Base-by-base conservation (phyloP, 2,888 invertebrate species). In the Malacosoma neustria region DNA sequence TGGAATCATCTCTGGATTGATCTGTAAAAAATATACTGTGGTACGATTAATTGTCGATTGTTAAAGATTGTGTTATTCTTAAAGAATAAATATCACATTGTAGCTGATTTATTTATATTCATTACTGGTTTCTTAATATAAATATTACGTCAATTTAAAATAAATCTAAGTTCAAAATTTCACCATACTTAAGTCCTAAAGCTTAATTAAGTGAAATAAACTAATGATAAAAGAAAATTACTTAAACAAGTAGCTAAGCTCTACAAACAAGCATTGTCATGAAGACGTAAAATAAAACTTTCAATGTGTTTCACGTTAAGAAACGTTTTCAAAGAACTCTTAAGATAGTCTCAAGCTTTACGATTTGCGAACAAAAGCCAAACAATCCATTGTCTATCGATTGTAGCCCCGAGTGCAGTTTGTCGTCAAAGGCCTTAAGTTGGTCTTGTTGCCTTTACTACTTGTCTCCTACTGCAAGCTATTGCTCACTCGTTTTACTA, bases 321-420 rank as follows among this genome's bases (percentile, higher is more conserved):
- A 61, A 61, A 63, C 57, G 52, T 58, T 65, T 59, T 67, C 70
- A 70, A 75, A 74, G 72, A 69, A 70, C 57, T 69, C 50, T 52
- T 62, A 62, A 70, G 66, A 63, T 61, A 61, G 58, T 59, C 49
- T 44, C 45, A 48, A 67, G 66, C 65, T 79, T 69, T 73, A 71
- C 72, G 71, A 72, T 75, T 72, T 72, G 61, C 57, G 67, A 74
- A 77, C 74, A 77, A 77, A 77, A 72, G 71, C 61, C 66, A 74
- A 77, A 75, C 76, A 76, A 71, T 74, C 72, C 67, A 73, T 77
- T 79, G 77, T 79, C 71, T 75, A 79, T 76, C 67, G 79, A 73
- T 70, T 75, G 69, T 71, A 66, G 70, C 70, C 68, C 42, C 49
- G 59, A 74, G 74, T 71, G 79, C 67, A 74, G 72, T 77, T 75